Percentiles rank a stretch among this genome's conserved stretches.
These are phyloP conservation scores for Holcopasites calliopsidis DNA, from an alignment of 1,140 invertebrate species.

Conservation along the genomic window DNA sequence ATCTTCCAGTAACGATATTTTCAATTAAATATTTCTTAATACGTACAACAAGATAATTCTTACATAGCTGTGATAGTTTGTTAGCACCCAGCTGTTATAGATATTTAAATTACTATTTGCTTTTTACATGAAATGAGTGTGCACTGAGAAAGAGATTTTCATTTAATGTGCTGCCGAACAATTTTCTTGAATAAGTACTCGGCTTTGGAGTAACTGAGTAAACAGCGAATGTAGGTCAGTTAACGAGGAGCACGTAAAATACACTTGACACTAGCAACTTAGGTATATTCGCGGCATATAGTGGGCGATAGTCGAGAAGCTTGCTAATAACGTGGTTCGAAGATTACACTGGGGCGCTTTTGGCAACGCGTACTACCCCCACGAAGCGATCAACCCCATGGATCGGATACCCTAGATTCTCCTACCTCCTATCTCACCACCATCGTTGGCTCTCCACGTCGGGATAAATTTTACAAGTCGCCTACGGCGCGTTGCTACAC, in stretches of 20 bases:
- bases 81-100: too few species aligned
- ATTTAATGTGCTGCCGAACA: too few species aligned
- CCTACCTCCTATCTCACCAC: conserved; percentile 35
- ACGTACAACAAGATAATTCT: too few species aligned
- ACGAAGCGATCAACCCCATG: conserved; percentile 49
- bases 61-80: too few species aligned
- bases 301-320: conserved; percentile 5
- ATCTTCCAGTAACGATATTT: too few species aligned
- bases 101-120: too few species aligned
- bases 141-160: too few species aligned
- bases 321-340: conserved; percentile 48
- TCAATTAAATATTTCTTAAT: too few species aligned
- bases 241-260: neutral
- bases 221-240: neutral
- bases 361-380: conserved; percentile 49
- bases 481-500: conserved; percentile 33
- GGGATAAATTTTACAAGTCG: conserved; percentile 63
- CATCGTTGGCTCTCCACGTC: conserved; percentile 24
- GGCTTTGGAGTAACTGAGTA: neutral
- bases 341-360: conserved; percentile 48
- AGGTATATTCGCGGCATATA: conserved; percentile 35
- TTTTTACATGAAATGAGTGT: too few species aligned
- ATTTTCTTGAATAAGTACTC: too few species aligned
- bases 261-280: neutral
- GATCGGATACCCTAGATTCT: conserved; percentile 39